These are phyloP conservation scores for Pelagia noctiluca DNA, from an alignment of 30 jellyfish, hydroid and myxozoan species.

Conservation along the genomic window DNA sequence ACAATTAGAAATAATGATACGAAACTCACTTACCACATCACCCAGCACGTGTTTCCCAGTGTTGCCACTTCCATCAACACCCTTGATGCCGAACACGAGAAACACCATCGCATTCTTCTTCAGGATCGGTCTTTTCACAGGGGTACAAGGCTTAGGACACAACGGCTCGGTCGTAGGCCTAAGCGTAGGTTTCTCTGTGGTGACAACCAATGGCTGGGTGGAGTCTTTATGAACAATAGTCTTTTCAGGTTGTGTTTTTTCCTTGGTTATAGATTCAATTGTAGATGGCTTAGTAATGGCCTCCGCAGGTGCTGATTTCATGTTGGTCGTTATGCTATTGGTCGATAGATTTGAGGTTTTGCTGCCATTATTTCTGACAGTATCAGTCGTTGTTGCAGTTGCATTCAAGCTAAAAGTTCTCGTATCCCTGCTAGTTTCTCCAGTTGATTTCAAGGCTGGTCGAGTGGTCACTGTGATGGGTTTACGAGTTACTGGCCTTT, in stretches of 20 bases:
- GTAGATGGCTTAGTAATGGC: neutral
- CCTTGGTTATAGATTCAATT: neutral
- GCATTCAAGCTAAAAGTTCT: too few relatives aligned
- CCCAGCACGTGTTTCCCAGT: constrained; percentile 74
- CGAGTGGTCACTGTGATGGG: too few relatives aligned
- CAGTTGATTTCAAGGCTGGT: too few relatives aligned
- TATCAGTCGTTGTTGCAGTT: too few relatives aligned
- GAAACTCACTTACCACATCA: neutral
- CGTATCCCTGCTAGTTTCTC: too few relatives aligned
- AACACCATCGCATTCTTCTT: constrained; percentile 68
- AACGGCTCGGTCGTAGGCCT: constrained; percentile 44
- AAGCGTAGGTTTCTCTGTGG: neutral
- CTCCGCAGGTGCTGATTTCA: neutral
- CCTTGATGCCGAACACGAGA: constrained; percentile 72
- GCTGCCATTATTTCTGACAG: too few relatives aligned
- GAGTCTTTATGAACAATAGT: neutral
- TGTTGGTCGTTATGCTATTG: too few relatives aligned
- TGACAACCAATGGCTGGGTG: neutral
- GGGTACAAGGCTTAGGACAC: constrained; percentile 79
- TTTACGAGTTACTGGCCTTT: too few relatives aligned
- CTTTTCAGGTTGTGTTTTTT: neutral
- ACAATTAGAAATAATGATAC: too few relatives aligned
- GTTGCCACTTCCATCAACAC: constrained; percentile 35
- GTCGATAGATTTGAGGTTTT: too few relatives aligned
- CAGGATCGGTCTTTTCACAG: constrained; percentile 69